Base-by-base conservation (phyloP, 2,797 vertebrate genomes). In the Poecilia gillii region DNA sequence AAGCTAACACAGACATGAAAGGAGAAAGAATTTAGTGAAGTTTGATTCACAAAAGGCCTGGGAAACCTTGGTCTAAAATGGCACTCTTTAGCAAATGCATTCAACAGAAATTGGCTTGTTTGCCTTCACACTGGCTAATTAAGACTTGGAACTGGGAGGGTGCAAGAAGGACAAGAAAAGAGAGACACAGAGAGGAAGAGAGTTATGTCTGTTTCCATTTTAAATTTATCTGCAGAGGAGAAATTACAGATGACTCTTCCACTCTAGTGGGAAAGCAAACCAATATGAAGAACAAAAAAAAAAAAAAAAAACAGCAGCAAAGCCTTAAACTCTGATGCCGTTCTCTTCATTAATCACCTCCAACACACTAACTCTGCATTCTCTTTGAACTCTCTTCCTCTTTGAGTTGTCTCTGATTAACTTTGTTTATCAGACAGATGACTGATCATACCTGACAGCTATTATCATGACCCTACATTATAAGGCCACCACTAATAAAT, bases 181-280 rank as follows among this genome's bases (percentile, higher is more conserved):
- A 85, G 89, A 90, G 77, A 73, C 79, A 84, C 87, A 90, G 74
- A 23, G 68, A 68, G 75, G 74, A 82, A 87, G 92, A 90, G 89
- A 90, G 87, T 78, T 87, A 87, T 78, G 91, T 95, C 94, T 79
- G 89, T 90, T 95, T 94, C 87, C 87, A 96, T 96, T 95, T 92
- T 33, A 77, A 89, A 93, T 94, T 93, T 84, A 94, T 93, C 92
- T 87, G 87, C 85, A 91, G 89, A 79, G 91, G 80, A 91, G 86
- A 95, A 95, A 96, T 95, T 92, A 93, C 89, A 92, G 91, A 91
- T 93, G 94, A 95, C 94, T 96, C 85, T 73, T 85, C 82, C 79
- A 88, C 86, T 94, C 91, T 89, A 79, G 81, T 91, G 89, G 91
- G 92, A 94, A 90, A 90, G 88, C 86, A 90, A 88, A 92, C 86